Conservation (phyloP, 2,888 invertebrate species). For the Anodontia alba region DNA sequence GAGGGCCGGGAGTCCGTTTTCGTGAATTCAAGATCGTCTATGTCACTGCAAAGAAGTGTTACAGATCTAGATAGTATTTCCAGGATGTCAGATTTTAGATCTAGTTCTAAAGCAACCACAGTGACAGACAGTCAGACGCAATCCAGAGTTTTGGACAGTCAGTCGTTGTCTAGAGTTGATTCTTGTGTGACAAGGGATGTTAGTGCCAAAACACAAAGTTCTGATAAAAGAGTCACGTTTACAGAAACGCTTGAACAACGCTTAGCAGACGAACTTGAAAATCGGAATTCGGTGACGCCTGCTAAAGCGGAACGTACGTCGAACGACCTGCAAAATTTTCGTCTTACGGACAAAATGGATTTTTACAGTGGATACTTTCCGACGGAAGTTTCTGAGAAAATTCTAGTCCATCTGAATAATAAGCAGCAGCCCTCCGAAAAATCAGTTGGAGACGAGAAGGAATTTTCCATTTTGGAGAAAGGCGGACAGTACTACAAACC, state of each 20-base stretch:
- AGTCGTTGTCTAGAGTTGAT: neutral
- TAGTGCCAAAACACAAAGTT: slow-evolving; percentile 11
- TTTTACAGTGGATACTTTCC: slow-evolving; percentile 56
- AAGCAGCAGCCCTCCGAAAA: neutral
- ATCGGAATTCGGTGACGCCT: neutral
- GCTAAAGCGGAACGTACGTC: neutral
- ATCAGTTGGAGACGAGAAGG: neutral
- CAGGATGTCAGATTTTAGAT: neutral
- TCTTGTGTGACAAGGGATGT: neutral
- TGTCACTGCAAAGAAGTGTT: neutral
- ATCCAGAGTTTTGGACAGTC: neutral
- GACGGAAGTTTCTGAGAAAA: slow-evolving; percentile 45
- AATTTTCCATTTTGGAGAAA: neutral
- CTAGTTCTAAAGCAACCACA: neutral
- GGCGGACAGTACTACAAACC: slow-evolving; percentile 46
- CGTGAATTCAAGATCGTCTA: neutral
- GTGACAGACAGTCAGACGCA: neutral
- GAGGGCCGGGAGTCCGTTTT: neutral
- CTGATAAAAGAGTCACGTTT: neutral
- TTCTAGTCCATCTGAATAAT: slow-evolving; percentile 27
- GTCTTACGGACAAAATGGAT: slow-evolving; percentile 18
- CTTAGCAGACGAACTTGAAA: neutral
- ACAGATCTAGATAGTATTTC: neutral
- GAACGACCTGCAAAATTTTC: neutral
- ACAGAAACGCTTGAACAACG: neutral